phyloP scores from a whole-genome alignment of 2,797 vertebrate genomes.

The Sebastes dallii region DNA sequence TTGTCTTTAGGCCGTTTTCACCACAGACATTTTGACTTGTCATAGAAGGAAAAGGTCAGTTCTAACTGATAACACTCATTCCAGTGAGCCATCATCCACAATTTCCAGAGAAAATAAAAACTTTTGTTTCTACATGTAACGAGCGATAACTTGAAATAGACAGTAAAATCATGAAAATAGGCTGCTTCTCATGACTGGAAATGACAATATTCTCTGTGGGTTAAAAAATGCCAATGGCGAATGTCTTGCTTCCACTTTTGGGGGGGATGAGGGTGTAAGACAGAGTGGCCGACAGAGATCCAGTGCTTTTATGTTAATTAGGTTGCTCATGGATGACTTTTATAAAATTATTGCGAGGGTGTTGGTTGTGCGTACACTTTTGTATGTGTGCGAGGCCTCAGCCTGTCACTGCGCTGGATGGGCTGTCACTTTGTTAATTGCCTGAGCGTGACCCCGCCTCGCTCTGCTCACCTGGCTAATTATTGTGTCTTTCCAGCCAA shows the following conservation, averaged over 20 bases:
- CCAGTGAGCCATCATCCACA: neutral
- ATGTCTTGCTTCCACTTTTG: neutral
- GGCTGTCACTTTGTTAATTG: conserved; percentile 86
- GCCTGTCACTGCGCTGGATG: conserved; percentile 68
- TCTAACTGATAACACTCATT: neutral
- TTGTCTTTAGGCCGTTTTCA: no score
- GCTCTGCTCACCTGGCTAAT: conserved; percentile 82
- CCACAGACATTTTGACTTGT: no score
- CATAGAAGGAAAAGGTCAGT: neutral
- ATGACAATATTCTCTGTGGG: neutral
- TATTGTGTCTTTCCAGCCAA: conserved; percentile 73
- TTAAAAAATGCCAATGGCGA: neutral
- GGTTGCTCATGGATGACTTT: conserved; percentile 4
- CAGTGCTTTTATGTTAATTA: conserved; percentile 48
- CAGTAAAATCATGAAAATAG: neutral
- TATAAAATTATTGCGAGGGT: conserved; percentile 16
- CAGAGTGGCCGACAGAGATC: conserved; percentile 34
- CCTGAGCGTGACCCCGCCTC: conserved; percentile 75
- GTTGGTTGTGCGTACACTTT: conserved; percentile 24
- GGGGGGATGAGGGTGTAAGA: conserved; percentile 21
- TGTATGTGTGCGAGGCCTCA: conserved; percentile 35
- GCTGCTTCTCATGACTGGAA: neutral
- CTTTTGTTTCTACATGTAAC: neutral
- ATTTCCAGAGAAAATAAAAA: neutral
- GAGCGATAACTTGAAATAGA: neutral